phyloP scores from a whole-genome alignment of 1,140 invertebrate genomes.

The Dinoponera quadriceps region DNA sequence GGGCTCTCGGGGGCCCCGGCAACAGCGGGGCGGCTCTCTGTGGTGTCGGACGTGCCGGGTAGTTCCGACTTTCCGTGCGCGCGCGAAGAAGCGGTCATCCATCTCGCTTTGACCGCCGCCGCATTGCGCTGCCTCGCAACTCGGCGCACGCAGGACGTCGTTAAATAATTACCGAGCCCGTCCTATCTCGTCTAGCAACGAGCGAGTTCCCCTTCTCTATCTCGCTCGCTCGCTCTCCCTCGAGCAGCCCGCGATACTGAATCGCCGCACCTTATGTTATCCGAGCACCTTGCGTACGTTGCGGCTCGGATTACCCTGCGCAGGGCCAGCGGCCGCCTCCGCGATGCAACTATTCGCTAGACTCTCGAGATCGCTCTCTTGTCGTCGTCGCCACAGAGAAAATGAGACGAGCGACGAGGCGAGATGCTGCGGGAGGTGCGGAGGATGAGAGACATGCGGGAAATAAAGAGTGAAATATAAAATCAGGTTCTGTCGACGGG shows the following conservation, averaged over 20 bases:
- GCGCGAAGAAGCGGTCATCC: slow-evolving; percentile 22
- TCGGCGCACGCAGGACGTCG: not conserved
- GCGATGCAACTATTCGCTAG: not conserved
- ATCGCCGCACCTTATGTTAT: slow-evolving; percentile 10
- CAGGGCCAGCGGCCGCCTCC: not conserved
- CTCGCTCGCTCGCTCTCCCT: not conserved
- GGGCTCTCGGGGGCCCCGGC: slow-evolving; percentile 14
- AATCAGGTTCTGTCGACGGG: no score
- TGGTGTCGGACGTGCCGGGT: not conserved
- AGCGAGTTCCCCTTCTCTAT: not conserved
- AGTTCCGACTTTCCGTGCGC: slow-evolving; percentile 22
- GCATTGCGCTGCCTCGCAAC: no score
- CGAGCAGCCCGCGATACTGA: not conserved
- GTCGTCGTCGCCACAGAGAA: no score
- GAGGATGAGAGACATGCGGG: no score
- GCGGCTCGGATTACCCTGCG: slow-evolving; percentile 27
- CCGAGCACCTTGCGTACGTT: slow-evolving; percentile 31
- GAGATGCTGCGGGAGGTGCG: no score
- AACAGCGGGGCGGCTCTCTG: slow-evolving; percentile 30
- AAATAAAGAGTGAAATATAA: no score
- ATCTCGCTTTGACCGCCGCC: not conserved
- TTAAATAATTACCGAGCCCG: slow-evolving; percentile 36
- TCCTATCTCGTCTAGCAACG: slow-evolving; percentile 8
- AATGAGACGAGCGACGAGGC: no score
- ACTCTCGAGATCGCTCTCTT: no score